Base-by-base conservation (phyloP, 2,797 vertebrate genomes). In the Sparidentex hasta region DNA sequence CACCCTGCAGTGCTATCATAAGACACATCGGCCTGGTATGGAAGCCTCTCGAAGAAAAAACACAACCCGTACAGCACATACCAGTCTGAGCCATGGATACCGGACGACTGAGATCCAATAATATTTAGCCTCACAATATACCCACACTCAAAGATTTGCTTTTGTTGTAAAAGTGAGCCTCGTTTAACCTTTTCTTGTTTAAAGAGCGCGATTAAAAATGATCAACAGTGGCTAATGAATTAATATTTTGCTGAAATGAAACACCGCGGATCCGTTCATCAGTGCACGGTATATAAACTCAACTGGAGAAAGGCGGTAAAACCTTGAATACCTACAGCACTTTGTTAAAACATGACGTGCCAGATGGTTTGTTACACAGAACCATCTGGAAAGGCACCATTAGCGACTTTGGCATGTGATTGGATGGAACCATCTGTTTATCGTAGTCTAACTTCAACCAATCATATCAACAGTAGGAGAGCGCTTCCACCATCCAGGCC, bases 81-180 rank as follows among this genome's bases (percentile, higher is more conserved):
- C 69, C 80, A 69, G 56, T 41, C 78, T 78, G 75, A 90, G 85
- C 79, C 27, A 3, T 48, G 77, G 76, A 85, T 75, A 74, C 64
- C 1, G 52, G 51, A 47, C 0, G 6, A 66, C 71, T 76, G 71
- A 85, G 70, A 57, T 78, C 21, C 14, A 78, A 87, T 82, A 87
- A 92, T 88, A 87, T 92, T 87, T 83, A 66, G 65, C 77, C 67
- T 76, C 65, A 67, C 18, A 83, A 70, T 83, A 83, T 51, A 74
- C 75, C 69, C n/a, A 57, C 4, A 54, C 65, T 65, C 74, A 69
- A 29, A 69, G 43, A 74, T 80, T 89, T 87, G 82, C 78, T 88
- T 84, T 73, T 58, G 52, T 75, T 88, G 72, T 75, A 80, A 82
- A 47, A 41, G 17, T 44, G 38, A 88, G 78, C 65, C 70, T 67